Base-by-base conservation (phyloP, 2,888 invertebrate genomes). In the Quadriops clusia region DNA sequence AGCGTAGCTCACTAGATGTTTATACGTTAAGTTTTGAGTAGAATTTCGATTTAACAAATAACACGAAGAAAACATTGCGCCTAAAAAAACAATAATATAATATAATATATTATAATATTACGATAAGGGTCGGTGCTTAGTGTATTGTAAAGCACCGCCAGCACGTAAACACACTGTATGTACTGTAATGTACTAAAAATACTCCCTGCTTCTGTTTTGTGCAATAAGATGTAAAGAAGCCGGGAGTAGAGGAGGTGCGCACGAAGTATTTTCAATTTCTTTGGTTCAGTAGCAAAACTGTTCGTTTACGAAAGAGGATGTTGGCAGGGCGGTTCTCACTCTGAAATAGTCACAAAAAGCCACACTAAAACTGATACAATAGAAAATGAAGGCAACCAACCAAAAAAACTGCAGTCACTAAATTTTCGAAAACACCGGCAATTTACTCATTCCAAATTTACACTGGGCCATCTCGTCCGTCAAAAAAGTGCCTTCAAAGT, bases 401-500 rank as follows among this genome's bases (percentile, higher is more conserved):
- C 55, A 61, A 58, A 61, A 58, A 41, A 45, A 41, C 40, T 39
- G 36, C 40, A 42, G 40, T 44, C 32, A 18, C 40, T 39, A 38
- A 43, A 34, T 29, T 43, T 43, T 45, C 41, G 45, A 36, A 30
- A 38, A 38, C 27, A 51, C 58, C 60, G 61, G 61, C 61, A 63
- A 59, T 58, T 59, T 59, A 67, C 62, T 63, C 67, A 67, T 67
- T 70, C 70, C 70, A 72, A 69, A 71, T 70, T 69, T 65, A 68
- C 77, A 78, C 77, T 80, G 83, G 84, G 83, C 84, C 84, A 77
- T 74, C 75, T 80, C 83, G 85, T 85, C 85, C 84, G 83, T 78
- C 79, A 77, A 76, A 85, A 84, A 85, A 84, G 85, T 85, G 85
- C 85, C 85, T 85, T 85, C 85, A 80, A 73, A 76, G 73, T 81